Percentiles rank a stretch among this genome's conserved stretches.
Evolutionary conservation across 2,797 vertebrate species (phyloP).

Genomic region (Sylvilagus floridanus): DNA sequence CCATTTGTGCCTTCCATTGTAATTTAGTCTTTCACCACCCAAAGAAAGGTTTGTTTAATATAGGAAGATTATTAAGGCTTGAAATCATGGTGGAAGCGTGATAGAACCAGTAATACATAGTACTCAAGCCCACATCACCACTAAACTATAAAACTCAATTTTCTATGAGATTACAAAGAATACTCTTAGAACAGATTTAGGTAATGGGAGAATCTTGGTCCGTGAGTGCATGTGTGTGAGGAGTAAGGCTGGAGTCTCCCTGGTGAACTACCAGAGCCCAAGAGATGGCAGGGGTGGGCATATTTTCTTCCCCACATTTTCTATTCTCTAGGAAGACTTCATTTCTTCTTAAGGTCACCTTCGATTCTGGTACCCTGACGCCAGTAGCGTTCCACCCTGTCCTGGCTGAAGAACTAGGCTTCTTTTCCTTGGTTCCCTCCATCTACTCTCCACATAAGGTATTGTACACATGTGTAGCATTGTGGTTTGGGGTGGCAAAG

Average conservation of each 20-base stretch:
- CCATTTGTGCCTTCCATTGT: background rate
- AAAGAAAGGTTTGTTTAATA: conserved; percentile 30
- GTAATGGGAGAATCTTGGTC: background rate
- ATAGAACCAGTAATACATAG: background rate
- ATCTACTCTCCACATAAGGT: background rate
- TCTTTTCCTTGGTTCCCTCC: background rate
- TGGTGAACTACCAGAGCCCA: too few species aligned
- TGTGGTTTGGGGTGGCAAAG: background rate
- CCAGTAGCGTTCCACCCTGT: background rate
- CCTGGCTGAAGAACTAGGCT: background rate
- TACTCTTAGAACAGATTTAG: background rate
- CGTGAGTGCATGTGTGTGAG: accelerated
- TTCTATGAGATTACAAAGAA: background rate
- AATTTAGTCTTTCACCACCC: conserved; percentile 40
- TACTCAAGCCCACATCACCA: background rate
- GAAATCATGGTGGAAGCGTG: background rate
- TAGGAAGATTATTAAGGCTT: conserved; percentile 12
- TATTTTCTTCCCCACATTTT: background rate
- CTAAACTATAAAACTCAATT: background rate
- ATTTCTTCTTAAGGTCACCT: background rate
- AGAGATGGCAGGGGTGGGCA: accelerated
- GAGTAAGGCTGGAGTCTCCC: background rate
- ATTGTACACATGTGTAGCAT: background rate
- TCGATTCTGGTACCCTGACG: background rate
- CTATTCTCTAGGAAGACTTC: background rate